Evolutionary conservation across 2,888 invertebrate genomes (phyloP).

Genomic region (Mythimna pallens): DNA sequence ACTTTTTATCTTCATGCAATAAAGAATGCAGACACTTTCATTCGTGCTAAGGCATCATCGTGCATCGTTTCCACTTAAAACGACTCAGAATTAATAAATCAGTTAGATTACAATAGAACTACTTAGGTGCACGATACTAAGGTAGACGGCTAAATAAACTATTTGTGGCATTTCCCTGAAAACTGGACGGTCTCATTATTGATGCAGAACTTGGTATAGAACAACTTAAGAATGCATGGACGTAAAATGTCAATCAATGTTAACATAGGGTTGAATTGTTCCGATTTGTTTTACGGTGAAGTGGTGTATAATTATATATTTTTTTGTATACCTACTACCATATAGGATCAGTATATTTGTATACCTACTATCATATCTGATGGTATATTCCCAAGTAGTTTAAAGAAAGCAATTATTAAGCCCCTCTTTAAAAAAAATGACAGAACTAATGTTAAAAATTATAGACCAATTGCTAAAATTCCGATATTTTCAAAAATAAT

Average conservation of each 20-base stretch:
- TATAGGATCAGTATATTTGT: no score
- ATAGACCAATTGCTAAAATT: no score
- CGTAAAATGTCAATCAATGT: conserved; percentile 32
- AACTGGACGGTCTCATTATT: conserved; percentile 18
- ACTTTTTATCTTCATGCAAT: background rate
- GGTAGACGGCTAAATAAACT: conserved; percentile 42
- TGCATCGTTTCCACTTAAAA: conserved; percentile 25
- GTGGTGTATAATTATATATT: no score
- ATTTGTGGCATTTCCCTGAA: conserved; percentile 47
- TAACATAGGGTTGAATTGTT: conserved; percentile 1
- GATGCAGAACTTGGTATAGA: conserved; percentile 16
- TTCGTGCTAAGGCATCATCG: background rate
- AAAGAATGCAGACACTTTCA: background rate
- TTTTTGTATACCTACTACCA: background rate
- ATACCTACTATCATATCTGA: no score
- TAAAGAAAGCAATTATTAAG: no score
- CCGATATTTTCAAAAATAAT: no score
- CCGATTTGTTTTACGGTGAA: conserved; percentile 18
- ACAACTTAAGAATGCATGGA: conserved; percentile 32
- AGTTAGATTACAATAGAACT: conserved; percentile 17
- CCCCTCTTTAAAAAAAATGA: no score
- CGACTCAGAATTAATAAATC: conserved; percentile 36
- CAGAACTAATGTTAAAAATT: no score
- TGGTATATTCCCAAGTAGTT: no score
- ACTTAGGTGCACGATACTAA: conserved; percentile 5